Evolutionary conservation across 2,888 invertebrate genomes (phyloP).

Genomic region (Tupiocoris notatus): DNA sequence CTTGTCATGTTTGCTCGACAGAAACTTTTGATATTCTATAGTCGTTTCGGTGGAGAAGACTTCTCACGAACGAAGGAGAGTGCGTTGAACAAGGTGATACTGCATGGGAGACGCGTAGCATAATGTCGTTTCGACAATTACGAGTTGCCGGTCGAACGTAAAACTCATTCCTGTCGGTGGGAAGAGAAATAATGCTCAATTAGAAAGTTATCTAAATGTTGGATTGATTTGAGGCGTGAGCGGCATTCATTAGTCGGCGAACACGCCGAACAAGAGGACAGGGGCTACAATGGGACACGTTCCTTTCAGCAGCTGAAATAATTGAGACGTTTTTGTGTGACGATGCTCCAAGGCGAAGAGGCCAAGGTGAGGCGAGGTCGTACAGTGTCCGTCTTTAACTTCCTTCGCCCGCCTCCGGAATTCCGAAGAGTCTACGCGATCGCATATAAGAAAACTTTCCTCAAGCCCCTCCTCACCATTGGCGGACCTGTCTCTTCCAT

Average conservation of each 20-base stretch:
- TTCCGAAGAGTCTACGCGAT: conserved; percentile 14
- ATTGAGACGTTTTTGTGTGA: conserved; percentile 38
- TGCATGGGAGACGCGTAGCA: not conserved
- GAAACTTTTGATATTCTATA: no score
- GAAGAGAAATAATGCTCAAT: conserved; percentile 36
- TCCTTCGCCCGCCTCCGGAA: conserved; percentile 5
- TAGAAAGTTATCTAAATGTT: conserved; percentile 39
- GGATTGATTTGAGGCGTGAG: conserved; percentile 39
- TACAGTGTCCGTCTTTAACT: not conserved
- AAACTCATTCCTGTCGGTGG: conserved; percentile 20
- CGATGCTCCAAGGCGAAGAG: not conserved
- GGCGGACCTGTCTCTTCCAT: not conserved
- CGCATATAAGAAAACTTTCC: conserved; percentile 12
- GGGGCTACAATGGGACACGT: conserved; percentile 35
- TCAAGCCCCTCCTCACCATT: not conserved
- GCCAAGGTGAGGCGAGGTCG: not conserved
- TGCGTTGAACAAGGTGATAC: no score
- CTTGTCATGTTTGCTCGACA: no score
- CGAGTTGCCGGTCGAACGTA: not conserved
- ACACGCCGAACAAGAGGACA: not conserved
- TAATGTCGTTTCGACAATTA: not conserved
- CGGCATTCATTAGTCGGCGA: conserved; percentile 33
- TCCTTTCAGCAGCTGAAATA: conserved; percentile 39
- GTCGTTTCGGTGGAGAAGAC: no score
- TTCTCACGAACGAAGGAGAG: no score